These are phyloP conservation scores for Dicrostonyx torquatus DNA, from an alignment of 2,797 vertebrate genomes.

Conservation along the genomic window DNA sequence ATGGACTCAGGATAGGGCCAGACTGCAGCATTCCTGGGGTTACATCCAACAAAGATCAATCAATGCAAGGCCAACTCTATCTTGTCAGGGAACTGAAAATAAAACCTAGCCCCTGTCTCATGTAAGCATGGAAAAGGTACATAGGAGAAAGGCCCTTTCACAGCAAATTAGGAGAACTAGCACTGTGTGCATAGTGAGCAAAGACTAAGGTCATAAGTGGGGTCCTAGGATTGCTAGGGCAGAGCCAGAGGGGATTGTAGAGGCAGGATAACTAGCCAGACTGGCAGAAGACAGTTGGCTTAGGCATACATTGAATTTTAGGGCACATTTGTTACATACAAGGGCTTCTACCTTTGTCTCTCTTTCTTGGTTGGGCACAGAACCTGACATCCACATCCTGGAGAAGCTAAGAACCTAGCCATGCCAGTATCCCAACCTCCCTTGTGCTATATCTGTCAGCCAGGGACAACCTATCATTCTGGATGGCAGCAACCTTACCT, in stretches of 20 bases:
- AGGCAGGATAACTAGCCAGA: no score
- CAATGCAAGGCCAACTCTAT: background rate
- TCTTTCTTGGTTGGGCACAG: background rate
- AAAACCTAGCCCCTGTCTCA: background rate
- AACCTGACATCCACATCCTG: background rate
- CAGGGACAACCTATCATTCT: background rate
- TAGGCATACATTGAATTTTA: background rate
- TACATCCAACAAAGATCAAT: background rate
- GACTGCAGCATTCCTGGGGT: background rate
- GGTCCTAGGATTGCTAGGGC: no score
- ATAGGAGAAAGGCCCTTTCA: background rate
- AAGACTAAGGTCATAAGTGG: background rate
- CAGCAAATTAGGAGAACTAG: background rate
- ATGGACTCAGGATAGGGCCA: background rate
- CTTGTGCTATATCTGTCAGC: background rate
- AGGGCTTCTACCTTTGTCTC: no score
- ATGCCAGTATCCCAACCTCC: background rate
- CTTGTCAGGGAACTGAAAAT: background rate
- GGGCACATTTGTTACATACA: no score
- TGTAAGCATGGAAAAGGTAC: no score
- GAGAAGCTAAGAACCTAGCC: no score
- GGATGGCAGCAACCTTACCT: background rate
- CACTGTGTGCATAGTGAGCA: background rate
- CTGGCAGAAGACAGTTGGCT: background rate
- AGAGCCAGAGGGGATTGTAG: no score